Base-by-base conservation (phyloP, 2,888 invertebrate species). In the Eumacrocentrus americanus region DNA sequence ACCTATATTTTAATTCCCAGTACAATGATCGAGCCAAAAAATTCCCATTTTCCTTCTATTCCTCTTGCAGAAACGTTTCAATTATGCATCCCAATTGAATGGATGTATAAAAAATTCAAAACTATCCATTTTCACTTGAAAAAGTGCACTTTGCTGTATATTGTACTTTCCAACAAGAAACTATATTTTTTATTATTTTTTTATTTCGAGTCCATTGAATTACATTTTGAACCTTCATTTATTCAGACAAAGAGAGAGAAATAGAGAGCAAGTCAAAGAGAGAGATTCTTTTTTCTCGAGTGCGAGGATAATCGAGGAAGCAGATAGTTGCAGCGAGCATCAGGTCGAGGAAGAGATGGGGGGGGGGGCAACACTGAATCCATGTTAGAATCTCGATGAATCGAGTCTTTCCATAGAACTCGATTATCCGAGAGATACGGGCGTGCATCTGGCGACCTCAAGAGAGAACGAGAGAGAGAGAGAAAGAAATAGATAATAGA, bases 381-480 rank as follows among this genome's bases (percentile, higher is more conserved):
- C 20, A 42, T 54, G 58, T 42, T 35, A 25, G 18, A 58, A 50
- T 58, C 48, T 54, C 48, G 46, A 53, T 52, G 51, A 58, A 62
- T 48, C 48, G 48, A 53, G 12, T 20, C n/a, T 12, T 14, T 51
- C 14, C 9, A 55, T 18, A 12, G 5, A 40, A 54, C 60, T 60
- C 54, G 54, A 60, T 53, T 62, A 62, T 63, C 60, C 35, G 51
- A 55, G 44, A 61, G 58, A 58, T 58, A 60, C 46, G 64, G 58
- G 52, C 57, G 51, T 47, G 44, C 25, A 53, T 52, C 52, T 47
- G 51, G 58, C 34, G 25, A 56, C 37, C 38, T n/a, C n/a, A n/a
- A n/a, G n/a, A n/a, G n/a, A n/a, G n/a, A n/a, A n/a, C 12, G 14
- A 34, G 46, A 51, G 37, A 52, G 35, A 12, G 46, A 50, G 35